phyloP scores from a whole-genome alignment of 2,113 vertebrate species.

The Chiloscyllium plagiosum region DNA sequence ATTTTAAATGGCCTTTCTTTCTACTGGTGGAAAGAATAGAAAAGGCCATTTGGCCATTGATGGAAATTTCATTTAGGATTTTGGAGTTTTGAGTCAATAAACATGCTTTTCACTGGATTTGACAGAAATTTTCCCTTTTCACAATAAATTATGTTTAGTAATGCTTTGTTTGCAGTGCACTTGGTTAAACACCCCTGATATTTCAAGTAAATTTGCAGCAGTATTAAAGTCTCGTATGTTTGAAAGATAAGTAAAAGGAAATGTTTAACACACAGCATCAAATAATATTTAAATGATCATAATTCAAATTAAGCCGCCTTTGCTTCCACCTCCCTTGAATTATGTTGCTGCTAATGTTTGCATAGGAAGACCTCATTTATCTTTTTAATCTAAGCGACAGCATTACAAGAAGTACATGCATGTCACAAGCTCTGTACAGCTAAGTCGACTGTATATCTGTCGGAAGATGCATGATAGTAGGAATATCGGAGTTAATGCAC shows the following conservation, averaged over 20 bases:
- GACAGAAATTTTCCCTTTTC: not conserved
- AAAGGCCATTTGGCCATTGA: not conserved
- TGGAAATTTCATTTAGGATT: not conserved
- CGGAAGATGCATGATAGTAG: not conserved
- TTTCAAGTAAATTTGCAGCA: not conserved
- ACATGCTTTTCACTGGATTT: not conserved
- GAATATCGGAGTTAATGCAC: not conserved
- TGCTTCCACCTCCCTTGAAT: not conserved
- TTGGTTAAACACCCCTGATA: not conserved
- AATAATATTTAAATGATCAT: not conserved
- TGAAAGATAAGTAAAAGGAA: not conserved
- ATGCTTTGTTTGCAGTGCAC: not conserved
- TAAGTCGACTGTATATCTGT: not conserved
- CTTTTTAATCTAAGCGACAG: not conserved
- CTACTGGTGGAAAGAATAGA: not conserved
- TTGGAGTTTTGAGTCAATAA: not conserved
- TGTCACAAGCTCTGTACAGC: not conserved
- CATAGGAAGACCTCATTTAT: not conserved
- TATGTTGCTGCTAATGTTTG: not conserved
- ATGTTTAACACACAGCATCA: not conserved
- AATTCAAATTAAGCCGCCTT: not conserved
- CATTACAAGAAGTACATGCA: not conserved
- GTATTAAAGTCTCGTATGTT: not conserved
- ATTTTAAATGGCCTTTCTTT: not conserved
- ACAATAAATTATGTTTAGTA: not conserved